These are phyloP conservation scores for Campylomormyrus tamandua DNA, from an alignment of 2,113 vertebrate genomes.

Conservation along the genomic window DNA sequence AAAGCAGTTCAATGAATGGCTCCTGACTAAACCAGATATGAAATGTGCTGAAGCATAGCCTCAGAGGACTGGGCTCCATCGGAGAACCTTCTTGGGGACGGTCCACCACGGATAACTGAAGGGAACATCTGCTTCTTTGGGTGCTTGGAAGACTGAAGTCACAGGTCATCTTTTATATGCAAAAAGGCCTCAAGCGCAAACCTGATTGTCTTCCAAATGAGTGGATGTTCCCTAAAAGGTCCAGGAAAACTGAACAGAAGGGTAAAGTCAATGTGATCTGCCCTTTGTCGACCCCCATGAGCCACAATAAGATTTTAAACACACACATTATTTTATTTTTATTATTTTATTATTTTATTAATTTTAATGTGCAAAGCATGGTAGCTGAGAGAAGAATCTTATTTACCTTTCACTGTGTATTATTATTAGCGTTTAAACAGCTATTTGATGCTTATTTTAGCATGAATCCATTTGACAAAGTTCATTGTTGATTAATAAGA, in stretches of 20 bases:
- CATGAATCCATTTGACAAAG: not conserved
- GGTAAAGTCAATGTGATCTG: conserved; percentile 9
- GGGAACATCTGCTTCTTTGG: not conserved
- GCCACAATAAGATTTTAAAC: not conserved
- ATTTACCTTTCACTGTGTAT: not conserved
- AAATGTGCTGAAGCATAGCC: conserved; percentile 23
- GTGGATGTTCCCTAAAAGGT: not conserved
- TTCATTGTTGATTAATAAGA: not conserved
- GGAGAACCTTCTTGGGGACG: not conserved
- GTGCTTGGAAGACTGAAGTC: not conserved
- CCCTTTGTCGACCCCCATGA: not conserved
- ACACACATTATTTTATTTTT: not conserved
- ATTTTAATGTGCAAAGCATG: not conserved
- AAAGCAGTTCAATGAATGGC: conserved; percentile 24
- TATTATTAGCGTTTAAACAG: not conserved
- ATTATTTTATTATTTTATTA: not conserved
- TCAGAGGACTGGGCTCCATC: not conserved
- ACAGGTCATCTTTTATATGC: conserved; percentile 14
- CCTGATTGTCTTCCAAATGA: conserved; percentile 13
- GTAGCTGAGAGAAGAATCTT: not conserved
- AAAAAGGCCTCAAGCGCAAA: not conserved
- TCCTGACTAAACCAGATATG: conserved; percentile 48
- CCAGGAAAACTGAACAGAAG: conserved; percentile 8
- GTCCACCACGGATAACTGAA: not conserved
- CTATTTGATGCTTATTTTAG: not conserved